Conservation (phyloP, 2,888 invertebrate genomes). For the Cosmopolites sordidus region DNA sequence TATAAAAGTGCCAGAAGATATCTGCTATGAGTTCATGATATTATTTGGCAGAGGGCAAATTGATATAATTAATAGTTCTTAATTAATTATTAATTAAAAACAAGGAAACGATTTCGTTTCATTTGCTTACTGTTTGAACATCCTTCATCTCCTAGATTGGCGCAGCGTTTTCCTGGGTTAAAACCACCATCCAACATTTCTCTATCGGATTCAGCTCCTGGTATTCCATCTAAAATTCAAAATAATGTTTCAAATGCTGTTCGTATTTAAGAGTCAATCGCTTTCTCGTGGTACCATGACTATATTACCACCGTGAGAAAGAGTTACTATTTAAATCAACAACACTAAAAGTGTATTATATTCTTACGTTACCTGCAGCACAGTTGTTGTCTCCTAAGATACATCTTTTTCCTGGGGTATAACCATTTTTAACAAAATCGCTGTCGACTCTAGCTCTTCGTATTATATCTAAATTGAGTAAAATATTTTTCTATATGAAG, state of each 20-base stretch:
- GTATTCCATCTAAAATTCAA: slow-evolving; percentile 40
- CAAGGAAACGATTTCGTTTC: too few relatives aligned
- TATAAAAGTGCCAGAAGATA: too few relatives aligned
- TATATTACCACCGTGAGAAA: too few relatives aligned
- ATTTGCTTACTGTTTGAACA: slow-evolving; percentile 37
- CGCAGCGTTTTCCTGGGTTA: slow-evolving; percentile 36
- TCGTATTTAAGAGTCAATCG: not conserved
- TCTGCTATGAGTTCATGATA: too few relatives aligned
- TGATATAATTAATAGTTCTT: too few relatives aligned
- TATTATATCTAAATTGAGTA: not conserved
- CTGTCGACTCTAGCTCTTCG: not conserved
- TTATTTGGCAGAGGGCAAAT: too few relatives aligned
- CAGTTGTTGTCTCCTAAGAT: slow-evolving; percentile 55
- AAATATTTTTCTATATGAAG: not conserved
- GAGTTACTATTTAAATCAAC: too few relatives aligned
- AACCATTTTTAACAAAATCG: slow-evolving; percentile 25
- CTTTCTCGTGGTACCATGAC: too few relatives aligned
- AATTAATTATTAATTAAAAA: too few relatives aligned
- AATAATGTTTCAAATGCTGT: not conserved
- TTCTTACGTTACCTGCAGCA: slow-evolving; percentile 43
- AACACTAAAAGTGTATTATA: too few relatives aligned
- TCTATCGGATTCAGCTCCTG: slow-evolving; percentile 46
- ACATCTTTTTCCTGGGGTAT: slow-evolving; percentile 38
- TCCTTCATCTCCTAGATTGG: slow-evolving; percentile 53
- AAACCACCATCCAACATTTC: slow-evolving; percentile 30